Base-by-base conservation (phyloP, 1,140 invertebrate genomes). In the Colletes latitarsis region DNA sequence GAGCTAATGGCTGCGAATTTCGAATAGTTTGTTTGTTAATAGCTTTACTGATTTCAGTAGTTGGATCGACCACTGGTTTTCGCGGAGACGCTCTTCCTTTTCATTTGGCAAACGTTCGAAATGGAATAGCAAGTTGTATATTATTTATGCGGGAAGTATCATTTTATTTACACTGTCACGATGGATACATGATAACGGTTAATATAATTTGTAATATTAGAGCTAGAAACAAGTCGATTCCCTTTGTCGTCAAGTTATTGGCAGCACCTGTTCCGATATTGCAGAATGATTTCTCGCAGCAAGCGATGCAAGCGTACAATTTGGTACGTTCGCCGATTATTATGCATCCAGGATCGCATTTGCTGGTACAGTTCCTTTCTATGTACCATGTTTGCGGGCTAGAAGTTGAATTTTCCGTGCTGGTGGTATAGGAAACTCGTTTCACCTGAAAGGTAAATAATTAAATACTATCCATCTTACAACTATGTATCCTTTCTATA, bases 301-400 rank as follows among this genome's bases (percentile, higher is more conserved):
- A 98, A 1, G 96, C 95, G 0, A 96, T 97, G 89, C 97, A 98
- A 4, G 96, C 96, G 89, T 97, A 96, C 0, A 98, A 91, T 89
- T 98, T 98, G 0, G 96, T 98, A 41, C 97, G 92, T 91, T 98
- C 97, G 0, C 96, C 97, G 77, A 97, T 97, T 9, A 97, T 95
- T 79, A 98, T 97, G 92, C 97, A 98, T 12, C 97, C 97, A 0
- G 96, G 95, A 82, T 98, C 97, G 90, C 97, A 98, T 88, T 96
- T 95, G 74, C 95, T 96, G 0, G 96, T 95, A 88, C 97, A 98
- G 84, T 96, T 96, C 4, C 97, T 93, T 91, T 98, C 96, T 53
- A 98, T 86, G 0, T 96, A 96, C 97, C 97, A 98, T 92, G 97
- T 95, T 89, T 96, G 96, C 4, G 95, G 94, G 4, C 93, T 94